A percentile compares a stretch with the other conserved stretches of the same genome.
Evolutionary conservation across 1,140 invertebrate genomes (phyloP).

Genomic region (Chlorops oryzae): DNA sequence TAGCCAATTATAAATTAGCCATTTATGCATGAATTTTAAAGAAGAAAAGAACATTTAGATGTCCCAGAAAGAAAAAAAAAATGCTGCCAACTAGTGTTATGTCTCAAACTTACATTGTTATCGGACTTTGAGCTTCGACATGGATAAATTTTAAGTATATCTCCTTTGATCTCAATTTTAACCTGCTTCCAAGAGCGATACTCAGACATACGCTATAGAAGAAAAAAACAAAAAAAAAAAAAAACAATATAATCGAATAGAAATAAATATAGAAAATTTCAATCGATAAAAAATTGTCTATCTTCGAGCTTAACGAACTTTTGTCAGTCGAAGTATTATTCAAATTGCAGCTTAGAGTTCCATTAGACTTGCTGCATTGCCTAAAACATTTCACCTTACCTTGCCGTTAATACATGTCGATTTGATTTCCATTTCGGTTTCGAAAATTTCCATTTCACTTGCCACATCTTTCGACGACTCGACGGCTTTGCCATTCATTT

Average conservation of each 20-base stretch:
- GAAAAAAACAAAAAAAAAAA: not conserved
- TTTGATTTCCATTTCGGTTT: conserved; percentile 45
- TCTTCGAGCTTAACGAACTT: too few relatives aligned
- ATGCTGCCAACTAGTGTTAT: too few relatives aligned
- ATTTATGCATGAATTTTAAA: too few relatives aligned
- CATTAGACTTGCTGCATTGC: not conserved
- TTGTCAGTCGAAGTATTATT: too few relatives aligned
- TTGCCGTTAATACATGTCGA: conserved; percentile 46
- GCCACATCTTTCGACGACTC: conserved; percentile 45
- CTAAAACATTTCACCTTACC: conserved; percentile 24
- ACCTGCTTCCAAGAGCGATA: conserved; percentile 47
- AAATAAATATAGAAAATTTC: too few relatives aligned
- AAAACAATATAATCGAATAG: not conserved
- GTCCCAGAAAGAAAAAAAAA: too few relatives aligned
- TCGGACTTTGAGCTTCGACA: conserved; percentile 40
- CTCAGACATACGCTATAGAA: conserved; percentile 37
- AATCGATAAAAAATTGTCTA: too few relatives aligned
- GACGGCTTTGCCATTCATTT: conserved; percentile 31
- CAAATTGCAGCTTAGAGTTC: not conserved
- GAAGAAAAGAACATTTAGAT: too few relatives aligned
- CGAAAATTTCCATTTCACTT: conserved; percentile 43
- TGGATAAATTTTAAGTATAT: conserved; percentile 41
- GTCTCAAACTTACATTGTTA: conserved; percentile 30
- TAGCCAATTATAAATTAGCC: too few relatives aligned
- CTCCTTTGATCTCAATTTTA: conserved; percentile 43